These are phyloP conservation scores for Anableps anableps DNA, from an alignment of 2,797 vertebrate genomes.

Conservation along the genomic window DNA sequence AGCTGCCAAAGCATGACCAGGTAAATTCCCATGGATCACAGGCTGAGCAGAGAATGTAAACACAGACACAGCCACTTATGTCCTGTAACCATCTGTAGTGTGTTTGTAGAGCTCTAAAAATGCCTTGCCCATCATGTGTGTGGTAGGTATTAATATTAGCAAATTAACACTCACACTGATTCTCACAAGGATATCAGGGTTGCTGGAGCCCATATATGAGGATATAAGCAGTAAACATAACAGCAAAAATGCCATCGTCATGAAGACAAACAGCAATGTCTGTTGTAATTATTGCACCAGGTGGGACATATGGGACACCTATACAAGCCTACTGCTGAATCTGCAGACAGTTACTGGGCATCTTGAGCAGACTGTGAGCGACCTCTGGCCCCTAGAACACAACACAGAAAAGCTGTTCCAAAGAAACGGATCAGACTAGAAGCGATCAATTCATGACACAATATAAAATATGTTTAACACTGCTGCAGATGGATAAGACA, in stretches of 20 bases:
- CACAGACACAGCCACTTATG: background rate
- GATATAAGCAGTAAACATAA: conserved; percentile 32
- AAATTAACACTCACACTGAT: background rate
- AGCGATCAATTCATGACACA: conserved; percentile 19
- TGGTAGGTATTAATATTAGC: background rate
- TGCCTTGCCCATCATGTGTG: background rate
- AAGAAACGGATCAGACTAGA: conserved; percentile 27
- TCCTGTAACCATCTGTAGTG: background rate
- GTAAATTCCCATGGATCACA: no score
- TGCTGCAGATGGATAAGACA: conserved; percentile 35
- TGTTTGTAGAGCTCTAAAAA: background rate
- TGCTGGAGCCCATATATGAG: conserved; percentile 24
- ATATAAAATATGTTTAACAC: conserved; percentile 43
- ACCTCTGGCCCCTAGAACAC: conserved; percentile 76
- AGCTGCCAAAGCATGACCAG: no score
- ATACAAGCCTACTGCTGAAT: conserved; percentile 69
- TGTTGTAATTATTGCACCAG: conserved; percentile 85
- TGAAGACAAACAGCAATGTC: conserved; percentile 59
- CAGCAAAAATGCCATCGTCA: conserved; percentile 14
- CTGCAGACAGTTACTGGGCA: conserved; percentile 76
- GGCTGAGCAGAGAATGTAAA: background rate
- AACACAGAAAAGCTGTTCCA: conserved; percentile 24
- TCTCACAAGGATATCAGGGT: conserved; percentile 30
- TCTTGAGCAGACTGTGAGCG: conserved; percentile 77
- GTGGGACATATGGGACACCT: conserved; percentile 79